phyloP scores from a whole-genome alignment of 2,888 invertebrate species.

The Cantharis flavilabris region DNA sequence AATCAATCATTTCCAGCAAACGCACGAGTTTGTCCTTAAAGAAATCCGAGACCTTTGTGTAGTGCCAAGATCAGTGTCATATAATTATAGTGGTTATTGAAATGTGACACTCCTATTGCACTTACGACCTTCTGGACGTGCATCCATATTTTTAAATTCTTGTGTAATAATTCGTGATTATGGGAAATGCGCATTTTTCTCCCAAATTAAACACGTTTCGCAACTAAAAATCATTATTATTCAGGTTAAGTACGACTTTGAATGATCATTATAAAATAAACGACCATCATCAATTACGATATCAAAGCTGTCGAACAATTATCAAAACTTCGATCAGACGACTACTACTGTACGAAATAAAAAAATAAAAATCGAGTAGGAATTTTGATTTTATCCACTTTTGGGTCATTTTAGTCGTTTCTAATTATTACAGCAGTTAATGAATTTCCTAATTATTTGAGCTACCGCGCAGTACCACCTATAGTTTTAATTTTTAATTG shows the following conservation, averaged over 20 bases:
- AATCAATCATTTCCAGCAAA: constrained; percentile 31
- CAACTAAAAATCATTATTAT: neutral
- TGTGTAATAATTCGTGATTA: constrained; percentile 27
- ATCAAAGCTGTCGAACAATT: constrained; percentile 34
- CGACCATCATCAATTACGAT: constrained; percentile 32
- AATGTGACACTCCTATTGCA: constrained; percentile 36
- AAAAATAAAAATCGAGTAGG: constrained; percentile 19
- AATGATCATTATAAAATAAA: constrained; percentile 27
- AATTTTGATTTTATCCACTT: constrained; percentile 27
- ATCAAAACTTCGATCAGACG: constrained; percentile 31
- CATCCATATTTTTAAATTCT: constrained; percentile 25
- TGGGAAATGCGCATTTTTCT: constrained; percentile 26
- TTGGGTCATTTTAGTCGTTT: constrained; percentile 7
- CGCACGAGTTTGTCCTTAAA: constrained; percentile 36
- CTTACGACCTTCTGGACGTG: constrained; percentile 35
- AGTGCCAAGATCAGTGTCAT: constrained; percentile 36
- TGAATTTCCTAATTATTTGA: neutral
- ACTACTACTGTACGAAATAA: constrained; percentile 26
- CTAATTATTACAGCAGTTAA: constrained; percentile 5
- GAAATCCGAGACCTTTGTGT: constrained; percentile 32
- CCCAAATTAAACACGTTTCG: neutral
- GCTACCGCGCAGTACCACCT: constrained; percentile 14
- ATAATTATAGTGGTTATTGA: constrained; percentile 35
- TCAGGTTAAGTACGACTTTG: constrained; percentile 15
- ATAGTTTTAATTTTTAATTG: constrained; percentile 14